Evolutionary conservation across 1,140 invertebrate genomes (phyloP), one percentile per base, ranked within the genome.

Genomic region (Drosophila mayri): DNA sequence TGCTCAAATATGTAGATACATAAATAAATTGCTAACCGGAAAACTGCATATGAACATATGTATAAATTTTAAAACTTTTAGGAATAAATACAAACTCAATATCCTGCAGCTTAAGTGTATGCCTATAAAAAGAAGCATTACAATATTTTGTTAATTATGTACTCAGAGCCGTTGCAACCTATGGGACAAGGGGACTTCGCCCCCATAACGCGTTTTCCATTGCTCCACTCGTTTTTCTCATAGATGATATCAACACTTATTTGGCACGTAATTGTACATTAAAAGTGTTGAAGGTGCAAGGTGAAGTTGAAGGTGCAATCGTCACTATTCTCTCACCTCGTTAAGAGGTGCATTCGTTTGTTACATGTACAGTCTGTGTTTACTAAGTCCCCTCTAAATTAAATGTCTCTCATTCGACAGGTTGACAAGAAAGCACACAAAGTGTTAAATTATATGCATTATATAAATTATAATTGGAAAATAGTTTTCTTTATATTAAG

Each of bases 361-460:
- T 6, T 16, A 16, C 4, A 38, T n/a, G 40, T n/a, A 40, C 38
- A 40, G 16, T n/a, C 16, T 40, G 2, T 18, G 8, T 11, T 41
- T 4, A 11, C n/a, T 4, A 18, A 18, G n/a, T 11, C 41, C 18
- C 1, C 11, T 11, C 28, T 16, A 10, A 22, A 20, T 32, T 57
- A 20, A 67, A 18, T 32, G 40, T 22, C 16, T 43, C 49, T 55
- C 49, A 68, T 66, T 77, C 73, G 47, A 77, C 73, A 76, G 63
- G 73, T 77, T 41, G 54, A 60, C 41, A 60, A 30, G 5, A 67
- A 28, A 75, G 44, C 18, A 52, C 40, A 10, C 12, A 32, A 4
- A 25, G n/a, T 43, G 18, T 6, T 11, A 11, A 11, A 20, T 18
- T n/a, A n/a, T n/a, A n/a, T n/a, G n/a, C n/a, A n/a, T n/a, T n/a